Evolutionary conservation across 2,888 invertebrate species (phyloP), one percentile per base, ranked within the genome.

Genomic region (Orthonychiurus folsomi): DNA sequence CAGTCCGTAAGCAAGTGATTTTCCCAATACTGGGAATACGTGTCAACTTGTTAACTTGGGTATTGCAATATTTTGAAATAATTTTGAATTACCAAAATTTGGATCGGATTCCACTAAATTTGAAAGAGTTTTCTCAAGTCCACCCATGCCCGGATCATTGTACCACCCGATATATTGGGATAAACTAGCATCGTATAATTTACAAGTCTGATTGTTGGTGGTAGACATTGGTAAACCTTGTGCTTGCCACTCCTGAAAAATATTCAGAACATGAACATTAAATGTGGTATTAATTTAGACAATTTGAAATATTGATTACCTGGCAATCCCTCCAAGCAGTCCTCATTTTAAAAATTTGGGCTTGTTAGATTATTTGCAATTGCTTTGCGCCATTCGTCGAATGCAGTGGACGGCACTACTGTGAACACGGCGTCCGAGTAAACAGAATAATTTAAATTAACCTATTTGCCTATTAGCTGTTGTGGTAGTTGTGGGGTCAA

Each of bases 81-180:
- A n/a, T n/a, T n/a, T n/a, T n/a, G n/a, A n/a, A n/a, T 53, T 54
- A 63, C 62, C 62, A 47, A 63, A 63, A 3, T 59, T 24, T 37
- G 62, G 62, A 48, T 63, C 62, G 1, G 62, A 50, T 18, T 55
- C 21, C 5, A 47, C 12, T 56, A 63, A 47, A 5, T 54, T 18
- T 2, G 20, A n/a, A 15, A 59, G 26, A 9, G 60, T 54, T 1
- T 18, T 20, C 12, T 50, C 64, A 1, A 62, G 27, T 47, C 62
- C 64, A 23, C 58, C 64, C 12, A 62, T 27, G 2, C 23, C 15
- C 5, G 56, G 56, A 2, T 65, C 62, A 53, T 65, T 59, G 21
- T 56, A 62, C 61, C 61, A 64, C 5, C 64, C 64, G 20, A 62
- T 47, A 24, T 47, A 62, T 27, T 65, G 64, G 15, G 62, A 59